A percentile compares a stretch with the other conserved stretches of the same genome.
These are phyloP conservation scores for Martes martes DNA, from an alignment of 2,113 vertebrate genomes.

Conservation along the genomic window DNA sequence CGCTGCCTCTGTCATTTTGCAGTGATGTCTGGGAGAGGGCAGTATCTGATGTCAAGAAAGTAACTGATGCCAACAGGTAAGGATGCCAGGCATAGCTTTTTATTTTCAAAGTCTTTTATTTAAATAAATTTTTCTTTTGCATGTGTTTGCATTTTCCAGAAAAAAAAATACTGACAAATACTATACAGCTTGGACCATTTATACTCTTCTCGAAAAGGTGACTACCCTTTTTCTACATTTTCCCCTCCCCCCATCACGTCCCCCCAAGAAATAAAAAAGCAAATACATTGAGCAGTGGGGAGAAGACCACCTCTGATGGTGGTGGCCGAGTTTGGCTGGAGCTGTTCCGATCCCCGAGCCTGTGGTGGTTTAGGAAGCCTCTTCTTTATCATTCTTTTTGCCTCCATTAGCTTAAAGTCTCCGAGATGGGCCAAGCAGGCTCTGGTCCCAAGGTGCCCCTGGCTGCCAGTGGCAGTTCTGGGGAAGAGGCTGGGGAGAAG, in stretches of 20 bases:
- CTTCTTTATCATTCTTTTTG: not conserved
- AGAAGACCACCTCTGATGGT: no score
- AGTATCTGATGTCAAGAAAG: not conserved
- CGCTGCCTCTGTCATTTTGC: fast-evolving
- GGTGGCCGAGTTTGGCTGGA: not conserved
- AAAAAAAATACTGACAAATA: slow-evolving; percentile 48
- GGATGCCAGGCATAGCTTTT: not conserved
- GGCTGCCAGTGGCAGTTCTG: not conserved
- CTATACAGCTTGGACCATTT: not conserved
- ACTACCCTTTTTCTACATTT: not conserved
- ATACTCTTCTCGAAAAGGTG: slow-evolving; percentile 6
- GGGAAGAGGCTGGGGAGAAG: not conserved
- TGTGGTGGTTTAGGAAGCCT: not conserved
- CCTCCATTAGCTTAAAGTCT: not conserved
- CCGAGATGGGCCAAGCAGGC: not conserved
- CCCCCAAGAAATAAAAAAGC: not conserved
- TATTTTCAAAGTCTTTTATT: slow-evolving; percentile 62
- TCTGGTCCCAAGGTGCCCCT: not conserved
- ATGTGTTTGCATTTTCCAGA: slow-evolving; percentile 18
- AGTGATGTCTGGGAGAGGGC: not conserved
- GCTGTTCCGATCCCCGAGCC: not conserved
- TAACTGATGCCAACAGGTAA: not conserved
- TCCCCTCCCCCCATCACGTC: not conserved
- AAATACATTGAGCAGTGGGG: not conserved
- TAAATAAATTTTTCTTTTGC: slow-evolving; percentile 59